Percentiles rank a stretch among this genome's conserved stretches.
Evolutionary conservation across 2,113 vertebrate genomes (phyloP).

Genomic region (Cyphomyrus discorhynchus): DNA sequence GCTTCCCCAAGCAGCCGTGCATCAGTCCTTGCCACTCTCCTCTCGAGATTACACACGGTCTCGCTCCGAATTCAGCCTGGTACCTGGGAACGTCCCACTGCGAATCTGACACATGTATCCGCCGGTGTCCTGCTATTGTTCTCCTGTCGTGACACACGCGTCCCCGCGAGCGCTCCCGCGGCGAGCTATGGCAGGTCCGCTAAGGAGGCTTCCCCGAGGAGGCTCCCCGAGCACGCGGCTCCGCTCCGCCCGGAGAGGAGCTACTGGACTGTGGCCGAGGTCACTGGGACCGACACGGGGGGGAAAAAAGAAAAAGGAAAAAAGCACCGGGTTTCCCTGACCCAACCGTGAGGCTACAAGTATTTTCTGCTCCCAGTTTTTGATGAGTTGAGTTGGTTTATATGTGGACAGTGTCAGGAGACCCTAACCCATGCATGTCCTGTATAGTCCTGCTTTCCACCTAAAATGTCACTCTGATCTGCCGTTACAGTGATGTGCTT

Average conservation of each 20-base stretch:
- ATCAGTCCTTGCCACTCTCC: slow-evolving; percentile 1
- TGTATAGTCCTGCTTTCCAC: background rate
- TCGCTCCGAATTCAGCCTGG: background rate
- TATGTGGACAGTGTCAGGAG: background rate
- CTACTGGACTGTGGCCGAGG: slow-evolving; percentile 16
- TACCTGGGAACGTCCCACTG: slow-evolving; percentile 3
- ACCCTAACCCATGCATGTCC: background rate
- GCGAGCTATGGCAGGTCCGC: slow-evolving; percentile 7
- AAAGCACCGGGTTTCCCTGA: background rate
- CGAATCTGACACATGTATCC: slow-evolving; percentile 15
- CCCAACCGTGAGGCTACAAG: background rate
- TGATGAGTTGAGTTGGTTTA: background rate
- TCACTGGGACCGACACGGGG: background rate
- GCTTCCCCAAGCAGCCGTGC: background rate
- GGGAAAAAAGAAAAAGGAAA: background rate
- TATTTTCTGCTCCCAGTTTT: background rate
- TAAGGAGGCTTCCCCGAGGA: slow-evolving; percentile 13
- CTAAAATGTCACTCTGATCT: background rate
- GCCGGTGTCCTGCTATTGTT: slow-evolving; percentile 19
- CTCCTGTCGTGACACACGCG: slow-evolving; percentile 15
- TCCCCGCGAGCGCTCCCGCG: background rate
- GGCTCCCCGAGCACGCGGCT: background rate
- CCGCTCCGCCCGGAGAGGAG: background rate
- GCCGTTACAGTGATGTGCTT: background rate
- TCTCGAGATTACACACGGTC: background rate